phyloP scores from a whole-genome alignment of 2,888 invertebrate species.

The Eristalis tenax region DNA sequence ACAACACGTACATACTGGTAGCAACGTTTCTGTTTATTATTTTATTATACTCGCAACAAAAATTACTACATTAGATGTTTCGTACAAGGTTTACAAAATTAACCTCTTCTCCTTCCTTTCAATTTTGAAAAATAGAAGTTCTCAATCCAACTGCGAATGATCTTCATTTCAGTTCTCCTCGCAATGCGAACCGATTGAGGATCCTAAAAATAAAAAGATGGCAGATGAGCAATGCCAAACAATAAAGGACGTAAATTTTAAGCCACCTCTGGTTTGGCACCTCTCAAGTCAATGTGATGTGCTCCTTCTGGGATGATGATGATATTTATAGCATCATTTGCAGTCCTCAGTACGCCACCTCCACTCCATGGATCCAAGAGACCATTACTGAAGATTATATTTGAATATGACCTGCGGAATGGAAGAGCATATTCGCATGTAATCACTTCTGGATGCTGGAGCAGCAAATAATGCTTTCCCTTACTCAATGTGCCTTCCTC shows the following conservation, averaged over 20 bases:
- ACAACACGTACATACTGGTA: no score
- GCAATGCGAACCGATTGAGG: constrained; percentile 77
- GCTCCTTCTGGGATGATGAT: constrained; percentile 91
- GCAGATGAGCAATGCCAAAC: not conserved
- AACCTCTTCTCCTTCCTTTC: constrained; percentile 22
- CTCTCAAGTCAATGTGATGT: constrained; percentile 92
- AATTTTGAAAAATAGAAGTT: constrained; percentile 41
- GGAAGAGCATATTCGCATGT: not conserved
- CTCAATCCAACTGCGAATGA: constrained; percentile 75
- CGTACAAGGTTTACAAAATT: not conserved
- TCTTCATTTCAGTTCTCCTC: constrained; percentile 75
- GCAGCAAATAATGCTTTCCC: constrained; percentile 81
- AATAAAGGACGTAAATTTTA: not conserved
- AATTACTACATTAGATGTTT: not conserved
- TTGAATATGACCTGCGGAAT: constrained; percentile 82
- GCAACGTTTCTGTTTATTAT: not conserved
- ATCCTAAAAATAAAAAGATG: constrained; percentile 74
- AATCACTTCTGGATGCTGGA: no score
- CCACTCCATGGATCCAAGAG: constrained; percentile 93
- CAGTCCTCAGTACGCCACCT: constrained; percentile 88
- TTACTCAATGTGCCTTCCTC: constrained; percentile 87
- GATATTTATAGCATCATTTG: constrained; percentile 85
- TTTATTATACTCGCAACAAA: not conserved
- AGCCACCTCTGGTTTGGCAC: constrained; percentile 73
- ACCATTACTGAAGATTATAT: constrained; percentile 92